These are phyloP conservation scores for Lepidurus couesii DNA, from an alignment of 1,140 invertebrate genomes.

Conservation along the genomic window DNA sequence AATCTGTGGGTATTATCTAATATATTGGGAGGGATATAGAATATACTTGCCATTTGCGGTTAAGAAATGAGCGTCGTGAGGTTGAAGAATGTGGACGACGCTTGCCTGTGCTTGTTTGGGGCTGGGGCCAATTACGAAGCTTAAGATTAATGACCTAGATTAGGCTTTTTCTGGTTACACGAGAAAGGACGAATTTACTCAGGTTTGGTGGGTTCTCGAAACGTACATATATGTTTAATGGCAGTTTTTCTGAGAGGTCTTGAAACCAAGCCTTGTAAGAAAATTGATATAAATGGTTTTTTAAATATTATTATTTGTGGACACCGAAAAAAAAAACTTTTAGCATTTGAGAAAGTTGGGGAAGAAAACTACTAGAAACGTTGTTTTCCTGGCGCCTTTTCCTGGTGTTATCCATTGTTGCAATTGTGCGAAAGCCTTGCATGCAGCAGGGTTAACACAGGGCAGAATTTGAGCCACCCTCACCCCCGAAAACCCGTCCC, in stretches of 20 bases:
- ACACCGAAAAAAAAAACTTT: too few species aligned
- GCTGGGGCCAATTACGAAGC: not conserved
- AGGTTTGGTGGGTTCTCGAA: not conserved
- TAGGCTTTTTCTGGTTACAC: constrained; percentile 18
- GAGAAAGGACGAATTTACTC: not conserved
- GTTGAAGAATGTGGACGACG: constrained; percentile 16
- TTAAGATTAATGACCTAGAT: constrained; percentile 16
- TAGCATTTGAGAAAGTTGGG: too few species aligned
- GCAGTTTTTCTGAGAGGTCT: too few species aligned
- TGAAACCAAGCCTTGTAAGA: too few species aligned
- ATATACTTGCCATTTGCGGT: not conserved
- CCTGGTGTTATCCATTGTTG: not conserved
- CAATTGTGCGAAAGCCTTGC: not conserved
- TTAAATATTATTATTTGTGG: too few species aligned
- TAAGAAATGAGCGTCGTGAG: not conserved
- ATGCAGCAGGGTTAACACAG: not conserved
- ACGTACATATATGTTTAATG: too few species aligned
- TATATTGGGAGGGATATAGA: too few species aligned
- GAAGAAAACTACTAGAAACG: too few species aligned
- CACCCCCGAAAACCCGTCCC: not conserved
- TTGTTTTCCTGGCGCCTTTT: too few species aligned
- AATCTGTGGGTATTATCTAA: too few species aligned
- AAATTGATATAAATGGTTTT: too few species aligned
- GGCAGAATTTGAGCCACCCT: not conserved
- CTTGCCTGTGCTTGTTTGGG: not conserved